Evolutionary conservation across 2,113 vertebrate species (phyloP).

Genomic region (Talpa occidentalis): DNA sequence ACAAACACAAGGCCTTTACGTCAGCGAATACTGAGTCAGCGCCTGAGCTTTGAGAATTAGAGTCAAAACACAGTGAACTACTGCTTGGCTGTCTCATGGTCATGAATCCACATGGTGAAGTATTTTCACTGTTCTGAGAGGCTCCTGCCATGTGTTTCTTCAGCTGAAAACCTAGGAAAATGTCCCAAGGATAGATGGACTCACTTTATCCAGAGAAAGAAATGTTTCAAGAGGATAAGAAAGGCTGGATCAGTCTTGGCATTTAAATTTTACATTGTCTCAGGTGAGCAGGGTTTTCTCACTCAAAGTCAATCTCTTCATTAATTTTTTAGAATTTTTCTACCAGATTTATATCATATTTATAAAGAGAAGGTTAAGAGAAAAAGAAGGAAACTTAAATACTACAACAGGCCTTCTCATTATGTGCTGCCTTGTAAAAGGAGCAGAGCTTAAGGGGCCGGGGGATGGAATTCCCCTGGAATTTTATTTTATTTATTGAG

Average conservation of each 20-base stretch:
- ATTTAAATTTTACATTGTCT: slow-evolving; percentile 6
- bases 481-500: neutral
- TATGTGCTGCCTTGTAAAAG: slow-evolving; percentile 4
- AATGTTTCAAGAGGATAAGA: slow-evolving; percentile 51
- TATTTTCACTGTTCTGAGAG: neutral
- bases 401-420: neutral
- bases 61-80: rapidly evolving
- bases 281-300: slow-evolving; percentile 22
- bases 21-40: neutral
- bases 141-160: slow-evolving; percentile 16
- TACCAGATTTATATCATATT: neutral
- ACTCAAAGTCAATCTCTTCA: neutral
- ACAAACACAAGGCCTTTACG: neutral
- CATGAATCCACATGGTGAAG: neutral
- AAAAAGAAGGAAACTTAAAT: slow-evolving; percentile 50
- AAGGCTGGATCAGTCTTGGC: neutral
- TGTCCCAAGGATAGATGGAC: slow-evolving; percentile 49
- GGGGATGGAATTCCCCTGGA: too few species aligned
- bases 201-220: slow-evolving; percentile 52
- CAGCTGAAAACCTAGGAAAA: slow-evolving; percentile 42
- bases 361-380: slow-evolving; percentile 50
- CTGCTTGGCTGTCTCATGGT: neutral
- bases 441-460: neutral
- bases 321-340: neutral
- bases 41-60: neutral